Percentiles rank a stretch among this genome's conserved stretches.
These are phyloP conservation scores for Aphelinus certus DNA, from an alignment of 1,140 invertebrate species.

Conservation along the genomic window DNA sequence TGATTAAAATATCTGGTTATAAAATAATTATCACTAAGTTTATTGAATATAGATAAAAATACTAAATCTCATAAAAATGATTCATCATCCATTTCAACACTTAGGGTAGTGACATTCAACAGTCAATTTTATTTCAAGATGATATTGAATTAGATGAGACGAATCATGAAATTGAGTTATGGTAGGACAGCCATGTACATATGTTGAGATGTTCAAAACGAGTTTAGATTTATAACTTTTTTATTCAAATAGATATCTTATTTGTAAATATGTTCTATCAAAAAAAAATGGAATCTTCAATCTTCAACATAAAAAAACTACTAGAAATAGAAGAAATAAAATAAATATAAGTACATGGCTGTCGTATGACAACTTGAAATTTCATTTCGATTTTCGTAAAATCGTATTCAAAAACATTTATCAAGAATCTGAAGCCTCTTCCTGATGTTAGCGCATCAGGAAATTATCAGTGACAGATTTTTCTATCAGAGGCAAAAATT, in stretches of 20 bases:
- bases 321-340: constrained; percentile 11
- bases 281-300: constrained; percentile 18
- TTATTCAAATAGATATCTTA: background rate
- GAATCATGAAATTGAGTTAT: constrained; percentile 3
- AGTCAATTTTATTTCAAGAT: constrained; percentile 26
- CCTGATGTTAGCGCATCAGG: no score
- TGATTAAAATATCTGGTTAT: constrained; percentile 38
- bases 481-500: background rate
- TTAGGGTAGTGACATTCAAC: constrained; percentile 22
- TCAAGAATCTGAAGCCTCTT: background rate
- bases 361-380: constrained; percentile 2
- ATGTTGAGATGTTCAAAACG: constrained; percentile 19
- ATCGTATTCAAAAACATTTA: background rate
- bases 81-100: constrained; percentile 33
- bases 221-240: background rate
- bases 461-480: no score
- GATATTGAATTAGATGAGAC: background rate
- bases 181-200: constrained; percentile 23
- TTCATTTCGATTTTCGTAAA: constrained; percentile 7
- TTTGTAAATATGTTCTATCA: constrained; percentile 29
- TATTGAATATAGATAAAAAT: constrained; percentile 33
- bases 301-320: constrained; percentile 24
- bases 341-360: constrained; percentile 28
- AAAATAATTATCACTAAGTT: constrained; percentile 36
- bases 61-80: constrained; percentile 35